Evolutionary conservation across 1,140 invertebrate species (phyloP), one percentile per base, ranked within the genome.

Genomic region (Zaprionus ghesquierei): DNA sequence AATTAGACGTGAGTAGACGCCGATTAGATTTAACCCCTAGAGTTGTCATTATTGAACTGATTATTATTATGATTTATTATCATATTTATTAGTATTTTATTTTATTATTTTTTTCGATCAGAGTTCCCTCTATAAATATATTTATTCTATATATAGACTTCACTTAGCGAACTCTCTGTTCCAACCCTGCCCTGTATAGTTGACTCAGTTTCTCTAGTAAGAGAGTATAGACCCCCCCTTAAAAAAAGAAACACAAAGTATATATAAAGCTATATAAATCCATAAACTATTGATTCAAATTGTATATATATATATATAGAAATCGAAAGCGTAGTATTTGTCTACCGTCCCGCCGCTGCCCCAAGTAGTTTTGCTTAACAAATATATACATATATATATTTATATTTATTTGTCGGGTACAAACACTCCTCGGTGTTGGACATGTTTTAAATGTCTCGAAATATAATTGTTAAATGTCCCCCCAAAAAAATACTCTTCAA

Each of bases 1-100:
- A 92, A 81, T 75, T 92, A 78, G 91, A 92, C 77, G 91, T 92
- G 79, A 92, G 91, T 92, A 89, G 56, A 29, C 38, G 41, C 51
- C 49, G 41, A 41, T 35, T 49, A 27, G 29, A 51, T 35, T 5
- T 62, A 38, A 60, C 13, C 6, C 15, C 10, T 46, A 46, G 18
- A 46, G n/a, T 79, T 72, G 51, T 74, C 46, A 56, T 55, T 80
- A 60, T 51, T 51, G 15, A 44, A 46, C 38, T 75, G 64, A 41
- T 64, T 55, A 69, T 44, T 71, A 72, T 29, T 63, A 46, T 46
- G 15, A 71, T 59, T 46, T 66, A 63, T 66, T 69, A 50, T 23
- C 10, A 41, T 41, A 8, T 54, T 61, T 20, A 23, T 44, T 60
- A n/a, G 18, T 65, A 44, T 49, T 44, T 73, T 71, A 69, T 29